Conservation (phyloP, 2,113 vertebrate genomes). For the Sapajus apella region DNA sequence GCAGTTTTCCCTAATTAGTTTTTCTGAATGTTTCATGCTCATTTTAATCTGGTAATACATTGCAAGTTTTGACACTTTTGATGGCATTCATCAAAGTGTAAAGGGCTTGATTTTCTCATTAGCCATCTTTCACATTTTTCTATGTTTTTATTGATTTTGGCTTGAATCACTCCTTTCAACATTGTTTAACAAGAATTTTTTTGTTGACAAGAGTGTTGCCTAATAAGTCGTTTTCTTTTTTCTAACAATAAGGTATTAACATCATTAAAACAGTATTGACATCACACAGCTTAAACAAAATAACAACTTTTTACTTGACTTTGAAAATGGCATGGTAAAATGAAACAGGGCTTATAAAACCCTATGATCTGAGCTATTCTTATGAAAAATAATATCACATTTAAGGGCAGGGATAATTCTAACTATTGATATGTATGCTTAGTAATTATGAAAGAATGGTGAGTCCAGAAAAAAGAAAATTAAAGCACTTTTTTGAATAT, state of each 20-base stretch:
- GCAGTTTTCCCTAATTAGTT: constrained; percentile 39
- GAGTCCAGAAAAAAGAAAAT: neutral
- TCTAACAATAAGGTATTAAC: constrained; percentile 2
- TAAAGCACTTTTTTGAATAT: neutral
- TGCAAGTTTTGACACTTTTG: constrained; percentile 57
- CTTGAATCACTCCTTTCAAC: constrained; percentile 60
- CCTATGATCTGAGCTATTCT: neutral
- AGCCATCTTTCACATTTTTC: constrained; percentile 58
- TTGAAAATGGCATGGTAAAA: neutral
- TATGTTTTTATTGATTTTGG: constrained; percentile 48
- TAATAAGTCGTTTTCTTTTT: constrained; percentile 27
- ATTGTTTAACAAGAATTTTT: constrained; percentile 50
- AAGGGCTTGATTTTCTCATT: constrained; percentile 64
- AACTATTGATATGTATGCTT: neutral
- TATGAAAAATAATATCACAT: neutral
- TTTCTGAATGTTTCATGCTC: constrained; percentile 33
- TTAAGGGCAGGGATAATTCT: neutral
- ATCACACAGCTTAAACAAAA: neutral
- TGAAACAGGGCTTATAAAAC: neutral
- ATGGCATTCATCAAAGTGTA: constrained; percentile 56
- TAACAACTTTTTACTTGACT: neutral
- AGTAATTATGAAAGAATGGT: neutral
- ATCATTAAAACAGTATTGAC: constrained; percentile 37
- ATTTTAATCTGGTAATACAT: constrained; percentile 40
- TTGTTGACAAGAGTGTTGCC: constrained; percentile 26